Percentiles rank a stretch among this genome's conserved stretches.
These are phyloP conservation scores for Neomonachus schauinslandi DNA, from an alignment of 2,113 vertebrate species.

Conservation along the genomic window DNA sequence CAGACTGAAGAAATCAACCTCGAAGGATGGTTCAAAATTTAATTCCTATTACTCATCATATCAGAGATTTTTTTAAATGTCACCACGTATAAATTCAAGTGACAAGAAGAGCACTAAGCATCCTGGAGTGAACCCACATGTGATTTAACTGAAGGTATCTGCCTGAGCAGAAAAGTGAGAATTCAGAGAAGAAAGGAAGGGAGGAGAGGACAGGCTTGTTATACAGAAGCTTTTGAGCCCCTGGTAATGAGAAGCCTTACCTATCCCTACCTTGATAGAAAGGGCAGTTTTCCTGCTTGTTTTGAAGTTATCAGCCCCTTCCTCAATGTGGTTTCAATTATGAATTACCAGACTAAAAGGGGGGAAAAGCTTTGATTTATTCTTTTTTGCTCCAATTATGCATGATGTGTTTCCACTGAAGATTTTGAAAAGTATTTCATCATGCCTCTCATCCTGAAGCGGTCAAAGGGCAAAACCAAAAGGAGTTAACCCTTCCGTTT, in stretches of 20 bases:
- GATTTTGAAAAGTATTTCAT: slow-evolving; percentile 93
- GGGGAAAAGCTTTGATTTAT: slow-evolving; percentile 91
- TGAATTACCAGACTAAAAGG: slow-evolving; percentile 87
- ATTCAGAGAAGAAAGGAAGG: slow-evolving; percentile 13
- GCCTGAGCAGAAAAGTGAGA: slow-evolving; percentile 62
- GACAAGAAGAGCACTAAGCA: slow-evolving; percentile 38
- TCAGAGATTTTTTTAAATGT: not conserved
- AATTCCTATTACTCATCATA: not conserved
- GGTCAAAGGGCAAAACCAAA: slow-evolving; percentile 88
- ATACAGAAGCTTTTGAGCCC: slow-evolving; percentile 55
- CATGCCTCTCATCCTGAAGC: slow-evolving; percentile 89
- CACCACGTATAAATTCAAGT: not conserved
- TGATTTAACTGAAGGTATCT: slow-evolving; percentile 9
- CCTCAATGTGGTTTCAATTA: slow-evolving; percentile 97
- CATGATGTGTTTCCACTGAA: slow-evolving; percentile 91
- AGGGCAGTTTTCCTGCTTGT: slow-evolving; percentile 75
- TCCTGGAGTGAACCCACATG: slow-evolving; percentile 14
- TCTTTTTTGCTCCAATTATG: slow-evolving; percentile 93
- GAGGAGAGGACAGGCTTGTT: slow-evolving; percentile 2
- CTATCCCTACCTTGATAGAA: slow-evolving; percentile 65
- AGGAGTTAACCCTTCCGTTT: slow-evolving; percentile 85
- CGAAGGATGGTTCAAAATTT: not conserved
- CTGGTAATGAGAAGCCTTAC: slow-evolving; percentile 63
- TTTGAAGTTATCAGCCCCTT: slow-evolving; percentile 83
- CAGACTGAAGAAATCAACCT: not conserved